These are phyloP conservation scores for Hydrocynus forskahlii DNA, from an alignment of 2,797 vertebrate genomes.

Conservation along the genomic window DNA sequence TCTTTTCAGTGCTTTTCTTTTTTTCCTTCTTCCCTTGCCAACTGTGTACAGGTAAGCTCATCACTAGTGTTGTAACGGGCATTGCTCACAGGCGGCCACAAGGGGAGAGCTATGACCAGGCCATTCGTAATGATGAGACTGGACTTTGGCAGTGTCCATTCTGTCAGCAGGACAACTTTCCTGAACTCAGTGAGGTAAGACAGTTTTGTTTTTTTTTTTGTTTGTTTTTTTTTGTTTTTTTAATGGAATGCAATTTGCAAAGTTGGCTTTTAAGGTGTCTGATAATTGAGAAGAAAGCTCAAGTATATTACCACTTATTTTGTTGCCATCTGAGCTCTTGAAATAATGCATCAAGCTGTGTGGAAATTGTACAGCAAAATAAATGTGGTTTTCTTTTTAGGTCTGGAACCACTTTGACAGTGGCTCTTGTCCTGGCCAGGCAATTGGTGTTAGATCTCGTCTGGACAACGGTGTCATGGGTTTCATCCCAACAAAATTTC, in stretches of 20 bases:
- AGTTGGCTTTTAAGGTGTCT: not conserved
- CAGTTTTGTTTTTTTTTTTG: not conserved
- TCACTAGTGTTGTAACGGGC: conserved; percentile 93
- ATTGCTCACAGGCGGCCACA: conserved; percentile 97
- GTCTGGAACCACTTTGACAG: conserved; percentile 99
- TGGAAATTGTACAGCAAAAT: not conserved
- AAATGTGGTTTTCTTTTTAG: conserved; percentile 65
- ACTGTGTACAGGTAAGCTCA: conserved; percentile 86
- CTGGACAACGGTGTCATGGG: conserved; percentile 97
- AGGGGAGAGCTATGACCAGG: conserved; percentile 98
- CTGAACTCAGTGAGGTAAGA: conserved; percentile 95
- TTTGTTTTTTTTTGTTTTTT: not conserved
- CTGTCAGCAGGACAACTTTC: conserved; percentile 99
- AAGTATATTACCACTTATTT: not conserved
- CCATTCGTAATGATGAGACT: conserved; percentile 92
- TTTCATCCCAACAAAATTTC: conserved; percentile 98
- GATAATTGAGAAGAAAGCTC: not conserved
- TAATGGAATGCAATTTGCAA: too few species aligned
- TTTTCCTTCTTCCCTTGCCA: not conserved
- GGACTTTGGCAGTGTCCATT: conserved; percentile 99
- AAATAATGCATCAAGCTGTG: not conserved
- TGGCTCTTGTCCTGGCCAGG: conserved; percentile 96
- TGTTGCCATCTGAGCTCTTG: not conserved
- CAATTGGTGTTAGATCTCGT: conserved; percentile 93
- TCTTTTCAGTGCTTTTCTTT: not conserved